Evolutionary conservation across 1,140 invertebrate species (phyloP), one percentile per base, ranked within the genome.

Genomic region (Meloidogyne chitwoodi): DNA sequence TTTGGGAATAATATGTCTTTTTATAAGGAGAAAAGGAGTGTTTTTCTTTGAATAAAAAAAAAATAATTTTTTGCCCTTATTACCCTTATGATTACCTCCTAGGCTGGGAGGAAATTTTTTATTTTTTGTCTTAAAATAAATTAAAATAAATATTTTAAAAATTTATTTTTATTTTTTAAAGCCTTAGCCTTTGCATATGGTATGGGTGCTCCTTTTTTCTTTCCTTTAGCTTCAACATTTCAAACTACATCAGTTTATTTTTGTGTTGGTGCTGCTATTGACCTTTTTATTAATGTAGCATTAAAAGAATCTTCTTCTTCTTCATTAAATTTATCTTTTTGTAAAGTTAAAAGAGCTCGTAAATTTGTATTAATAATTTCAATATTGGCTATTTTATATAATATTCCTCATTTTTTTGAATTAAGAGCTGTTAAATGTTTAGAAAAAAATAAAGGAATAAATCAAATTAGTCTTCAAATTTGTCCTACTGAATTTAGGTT

Each of bases 241-340:
- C 85, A 86, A 76, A 87, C 85, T 6, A 87, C 83, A 24, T 87
- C 86, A 0, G 85, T 86, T 12, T 86, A 86, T 67, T 86, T 86
- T 78, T 87, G 86, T 65, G 81, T 86, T 2, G 86, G 78, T 19
- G 85, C 86, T 11, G 85, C 84, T 19, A 79, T 86, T 1, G 85
- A 86, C 67, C 82, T 85, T 31, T 86, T 87, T 72, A 86, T 87
- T 68, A 64, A 48, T n/a, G 83, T 86, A 5, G 84, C 82, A 3
- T 75, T 86, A 22, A 81, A 81, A 10, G 75, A 73, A 26, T 68
- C 79, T 31, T 80, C n/a, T n/a, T n/a, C n/a, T n/a, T n/a, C n/a
- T n/a, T n/a, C n/a, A n/a, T n/a, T 84, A 44, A 79, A 74, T 62
- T 71, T 80, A 38, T 68, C 82, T 24, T 87, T 78, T 75, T 86